These are phyloP conservation scores for Ciona savignyi DNA, from an alignment of 23 tunicate species.

Conservation along the genomic window DNA sequence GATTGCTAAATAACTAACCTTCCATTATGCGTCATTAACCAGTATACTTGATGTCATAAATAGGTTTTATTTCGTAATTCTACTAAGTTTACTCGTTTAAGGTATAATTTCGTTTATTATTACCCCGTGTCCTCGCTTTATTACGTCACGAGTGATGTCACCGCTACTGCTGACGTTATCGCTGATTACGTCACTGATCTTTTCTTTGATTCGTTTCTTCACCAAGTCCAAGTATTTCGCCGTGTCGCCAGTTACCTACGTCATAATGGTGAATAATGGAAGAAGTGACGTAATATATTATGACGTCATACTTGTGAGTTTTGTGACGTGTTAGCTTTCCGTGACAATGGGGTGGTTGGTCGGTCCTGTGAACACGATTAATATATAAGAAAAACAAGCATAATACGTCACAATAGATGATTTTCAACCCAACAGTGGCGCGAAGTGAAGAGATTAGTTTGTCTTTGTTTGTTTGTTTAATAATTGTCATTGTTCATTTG, in stretches of 20 bases:
- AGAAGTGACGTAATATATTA: neutral
- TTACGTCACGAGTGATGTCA: slow-evolving; percentile 18
- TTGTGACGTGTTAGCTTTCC: neutral
- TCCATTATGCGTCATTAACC: neutral
- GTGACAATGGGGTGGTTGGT: neutral
- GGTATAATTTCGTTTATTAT: neutral
- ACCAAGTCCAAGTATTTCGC: slow-evolving; percentile 11
- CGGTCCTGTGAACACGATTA: neutral
- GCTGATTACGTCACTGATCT: slow-evolving; percentile 1
- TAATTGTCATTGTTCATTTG: too few species aligned
- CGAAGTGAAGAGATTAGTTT: too few species aligned
- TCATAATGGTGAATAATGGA: neutral
- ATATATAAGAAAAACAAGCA: too few species aligned
- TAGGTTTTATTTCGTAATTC: neutral
- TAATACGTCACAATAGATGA: too few species aligned
- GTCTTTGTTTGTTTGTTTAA: too few species aligned
- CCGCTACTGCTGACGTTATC: slow-evolving; percentile 34
- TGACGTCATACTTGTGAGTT: neutral
- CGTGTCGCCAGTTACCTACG: neutral
- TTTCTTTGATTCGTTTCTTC: slow-evolving; percentile 18
- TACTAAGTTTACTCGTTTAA: too few species aligned
- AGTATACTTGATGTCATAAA: neutral
- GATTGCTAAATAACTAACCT: neutral
- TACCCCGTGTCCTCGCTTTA: neutral
- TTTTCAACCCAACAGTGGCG: too few species aligned